Base-by-base conservation (phyloP, 2,797 vertebrate species). In the Notamacropus eugenii region DNA sequence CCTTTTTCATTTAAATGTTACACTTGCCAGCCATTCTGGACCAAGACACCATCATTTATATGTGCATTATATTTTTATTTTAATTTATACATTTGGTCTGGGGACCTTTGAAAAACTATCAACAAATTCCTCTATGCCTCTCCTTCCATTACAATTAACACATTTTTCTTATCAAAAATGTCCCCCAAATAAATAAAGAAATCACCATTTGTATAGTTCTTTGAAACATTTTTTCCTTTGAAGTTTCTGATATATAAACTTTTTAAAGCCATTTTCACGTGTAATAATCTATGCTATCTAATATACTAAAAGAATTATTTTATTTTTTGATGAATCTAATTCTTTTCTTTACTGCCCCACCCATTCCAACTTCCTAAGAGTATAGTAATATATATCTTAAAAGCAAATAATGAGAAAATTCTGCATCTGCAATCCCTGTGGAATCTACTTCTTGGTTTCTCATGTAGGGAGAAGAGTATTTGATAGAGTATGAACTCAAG, bases 1-100 rank as follows among this genome's bases (percentile, higher is more conserved):
- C 5, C 22, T 96, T 67, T 98, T 97, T 97, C 11, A 95, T 94
- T 98, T 98, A 95, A 96, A 0, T 57, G 2, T 97, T 97, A 5
- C 95, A 92, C 96, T 98, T 97, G 5, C 40, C 92, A 97, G 92
- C 0, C 27, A 96, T 56, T 29, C 46, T 98, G 94, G 90, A 95
- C 74, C n/a, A 95, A 98, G 58, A 6, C 54, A 94, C 90, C 5
- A 90, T 22, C 93, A 0, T 95, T 98, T 98, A 94, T 97, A 46
- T 29, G 24, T 34, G 87, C 4, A 90, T 92, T 94, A 54, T 92
- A 19, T 50, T 94, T 0, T 50, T 96, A 67, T 96, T 97, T 98
- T 97, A 97, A 97, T 95, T 59, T 94, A 93, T 24, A 1, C 67
- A 96, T 96, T 98, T 96, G 28, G 13, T 92, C 97, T 97, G 94